A percentile compares a stretch with the other conserved stretches of the same genome.
Evolutionary conservation across 2,888 invertebrate species (phyloP).

Genomic region (Limnephilus auricula): DNA sequence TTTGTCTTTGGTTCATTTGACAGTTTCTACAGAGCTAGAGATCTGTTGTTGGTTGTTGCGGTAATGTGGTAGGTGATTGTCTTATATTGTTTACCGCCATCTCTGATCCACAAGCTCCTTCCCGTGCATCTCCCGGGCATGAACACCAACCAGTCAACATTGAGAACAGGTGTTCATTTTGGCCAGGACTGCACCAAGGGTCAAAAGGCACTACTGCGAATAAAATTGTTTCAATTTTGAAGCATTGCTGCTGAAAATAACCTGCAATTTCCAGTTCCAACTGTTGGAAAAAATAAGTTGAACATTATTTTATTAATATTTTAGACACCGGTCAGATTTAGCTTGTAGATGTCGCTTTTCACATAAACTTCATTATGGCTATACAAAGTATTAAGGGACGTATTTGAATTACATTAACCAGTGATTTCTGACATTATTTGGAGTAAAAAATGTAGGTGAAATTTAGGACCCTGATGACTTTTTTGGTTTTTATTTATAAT

Average conservation of each 20-base stretch:
- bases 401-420: no score
- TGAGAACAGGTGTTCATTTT: constrained; percentile 29
- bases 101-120: neutral
- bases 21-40: constrained; percentile 2
- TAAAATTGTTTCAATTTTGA: neutral
- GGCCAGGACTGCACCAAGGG: neutral
- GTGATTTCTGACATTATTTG: no score
- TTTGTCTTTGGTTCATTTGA: neutral
- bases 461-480: no score
- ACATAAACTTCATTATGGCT: no score
- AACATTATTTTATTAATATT: no score
- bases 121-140: constrained; percentile 13
- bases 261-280: no score
- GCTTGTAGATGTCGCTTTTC: no score
- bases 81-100: constrained; percentile 15
- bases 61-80: neutral
- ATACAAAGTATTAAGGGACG: no score
- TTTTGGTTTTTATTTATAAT: no score
- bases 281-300: no score
- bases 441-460: no score
- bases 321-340: no score
- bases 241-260: neutral
- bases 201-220: neutral
- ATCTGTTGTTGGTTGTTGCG: neutral
- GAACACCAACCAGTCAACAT: neutral